Evolutionary conservation across 2,797 vertebrate species (phyloP), one percentile per base, ranked within the genome.

Genomic region (Pterois miles): DNA sequence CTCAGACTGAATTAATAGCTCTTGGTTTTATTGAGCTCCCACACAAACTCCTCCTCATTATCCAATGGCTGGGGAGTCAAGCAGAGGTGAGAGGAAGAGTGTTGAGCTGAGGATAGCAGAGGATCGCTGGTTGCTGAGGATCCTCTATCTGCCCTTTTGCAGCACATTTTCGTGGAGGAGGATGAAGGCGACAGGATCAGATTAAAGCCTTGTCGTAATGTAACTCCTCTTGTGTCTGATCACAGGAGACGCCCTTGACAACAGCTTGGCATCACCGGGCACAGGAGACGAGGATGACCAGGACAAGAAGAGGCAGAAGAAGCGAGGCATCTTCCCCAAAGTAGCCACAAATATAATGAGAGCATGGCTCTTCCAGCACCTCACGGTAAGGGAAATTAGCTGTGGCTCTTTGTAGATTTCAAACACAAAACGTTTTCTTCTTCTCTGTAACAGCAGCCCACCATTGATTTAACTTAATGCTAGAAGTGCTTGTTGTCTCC

Each of bases 281-380:
- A 98, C 97, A 33, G 98, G 98, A 82, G 98, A 99, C 10, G 98
- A 99, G 2, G 98, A 99, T 16, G 98, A 99, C 80, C 97, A 98
- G 90, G 98, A 99, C 93, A 98, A 98, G 94, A 98, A 98, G 79
- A 95, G 97, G 76, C 97, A 99, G 94, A 99, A 99, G 95, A 99
- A 99, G 90, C 94, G 98, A 94, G 98, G 97, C 92, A 99, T 99
- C 93, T 99, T 99, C 86, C 98, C 98, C 59, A 95, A 95, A 91
- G 94, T 95, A 60, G 94, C 94, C 22, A 95, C 94, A 64, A 95
- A 95, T 69, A 95, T 95, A 72, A 95, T 95, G 94, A 90, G 94
- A 70, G 94, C 94, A 0, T 95, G 94, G 94, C 92, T 99, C 68
- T 99, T 99, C 94, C 98, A 99, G 90, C 97, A 99, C 94, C 97